Percentiles rank a stretch among this genome's conserved stretches.
Evolutionary conservation across 2,888 invertebrate genomes (phyloP).

Genomic region (Gibbula magus): DNA sequence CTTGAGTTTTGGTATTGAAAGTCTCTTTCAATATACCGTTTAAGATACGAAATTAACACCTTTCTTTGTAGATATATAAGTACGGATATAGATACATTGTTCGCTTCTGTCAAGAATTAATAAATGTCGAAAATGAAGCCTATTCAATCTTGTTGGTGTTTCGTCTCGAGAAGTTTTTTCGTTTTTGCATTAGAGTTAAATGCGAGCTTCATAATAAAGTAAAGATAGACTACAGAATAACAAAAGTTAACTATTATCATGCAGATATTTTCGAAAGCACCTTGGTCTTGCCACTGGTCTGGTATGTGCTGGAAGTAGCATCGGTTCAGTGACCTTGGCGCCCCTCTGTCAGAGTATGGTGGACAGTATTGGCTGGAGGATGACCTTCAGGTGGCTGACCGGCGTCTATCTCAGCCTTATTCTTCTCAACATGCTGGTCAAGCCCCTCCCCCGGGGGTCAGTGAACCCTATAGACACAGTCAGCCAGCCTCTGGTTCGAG

Average conservation of each 20-base stretch:
- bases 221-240: not conserved
- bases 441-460: constrained; percentile 34
- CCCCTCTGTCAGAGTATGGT: constrained; percentile 59
- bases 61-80: too few relatives aligned
- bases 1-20: too few relatives aligned
- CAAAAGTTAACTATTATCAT: constrained; percentile 4
- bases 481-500: constrained; percentile 35
- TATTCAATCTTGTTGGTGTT: too few relatives aligned
- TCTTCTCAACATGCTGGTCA: constrained; percentile 43
- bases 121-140: too few relatives aligned
- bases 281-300: constrained; percentile 62
- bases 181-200: too few relatives aligned
- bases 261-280: constrained; percentile 64
- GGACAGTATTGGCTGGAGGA: constrained; percentile 58
- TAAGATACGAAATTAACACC: too few relatives aligned
- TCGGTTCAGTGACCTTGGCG: constrained; percentile 62
- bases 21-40: too few relatives aligned
- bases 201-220: too few relatives aligned
- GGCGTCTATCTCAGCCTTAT: constrained; percentile 43
- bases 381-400: constrained; percentile 52
- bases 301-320: constrained; percentile 63
- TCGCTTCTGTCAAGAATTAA: too few relatives aligned
- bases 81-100: too few relatives aligned
- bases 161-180: too few relatives aligned
- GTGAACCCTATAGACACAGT: constrained; percentile 31